A percentile compares a stretch with the other conserved stretches of the same genome.
These are phyloP conservation scores for Vannuccia rotundouncinata DNA, from an alignment of 2,888 invertebrate species.

Conservation along the genomic window DNA sequence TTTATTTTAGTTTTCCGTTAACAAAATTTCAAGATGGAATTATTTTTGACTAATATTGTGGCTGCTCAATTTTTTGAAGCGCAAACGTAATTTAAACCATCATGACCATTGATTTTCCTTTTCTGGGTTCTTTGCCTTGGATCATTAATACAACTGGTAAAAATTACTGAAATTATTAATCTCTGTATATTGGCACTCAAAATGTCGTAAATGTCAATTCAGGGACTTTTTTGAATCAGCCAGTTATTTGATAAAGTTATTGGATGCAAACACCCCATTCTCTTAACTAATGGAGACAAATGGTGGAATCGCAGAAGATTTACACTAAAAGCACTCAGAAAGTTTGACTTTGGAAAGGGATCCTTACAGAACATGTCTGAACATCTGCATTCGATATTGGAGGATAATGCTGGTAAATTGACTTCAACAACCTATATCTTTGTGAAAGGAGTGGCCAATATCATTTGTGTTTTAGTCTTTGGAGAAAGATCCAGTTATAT, in stretches of 20 bases:
- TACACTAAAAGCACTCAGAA: conserved; percentile 25
- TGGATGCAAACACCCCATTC: not conserved
- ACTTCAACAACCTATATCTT: not conserved
- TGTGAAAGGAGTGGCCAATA: conserved; percentile 18
- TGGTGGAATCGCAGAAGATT: conserved; percentile 31
- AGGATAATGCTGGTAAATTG: not conserved
- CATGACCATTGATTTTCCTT: not conserved
- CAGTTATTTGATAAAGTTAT: not conserved
- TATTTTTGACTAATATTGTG: too few relatives aligned
- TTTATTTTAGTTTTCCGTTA: too few relatives aligned
- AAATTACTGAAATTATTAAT: conserved; percentile 8
- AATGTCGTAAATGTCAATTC: conserved; percentile 23
- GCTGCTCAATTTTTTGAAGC: too few relatives aligned
- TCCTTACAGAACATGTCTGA: conserved; percentile 13
- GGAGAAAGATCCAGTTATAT: conserved; percentile 4
- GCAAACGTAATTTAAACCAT: too few relatives aligned
- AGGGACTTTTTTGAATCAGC: not conserved
- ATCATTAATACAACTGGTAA: not conserved
- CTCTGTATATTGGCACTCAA: conserved; percentile 1
- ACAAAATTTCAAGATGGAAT: too few relatives aligned
- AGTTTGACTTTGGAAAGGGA: conserved; percentile 31
- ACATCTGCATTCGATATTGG: not conserved
- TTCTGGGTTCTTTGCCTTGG: conserved; percentile 1
- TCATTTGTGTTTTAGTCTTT: conserved; percentile 25
- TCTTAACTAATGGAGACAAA: conserved; percentile 8